phyloP scores from a whole-genome alignment of 2,797 vertebrate species.

The Micromesistius poutassou region DNA sequence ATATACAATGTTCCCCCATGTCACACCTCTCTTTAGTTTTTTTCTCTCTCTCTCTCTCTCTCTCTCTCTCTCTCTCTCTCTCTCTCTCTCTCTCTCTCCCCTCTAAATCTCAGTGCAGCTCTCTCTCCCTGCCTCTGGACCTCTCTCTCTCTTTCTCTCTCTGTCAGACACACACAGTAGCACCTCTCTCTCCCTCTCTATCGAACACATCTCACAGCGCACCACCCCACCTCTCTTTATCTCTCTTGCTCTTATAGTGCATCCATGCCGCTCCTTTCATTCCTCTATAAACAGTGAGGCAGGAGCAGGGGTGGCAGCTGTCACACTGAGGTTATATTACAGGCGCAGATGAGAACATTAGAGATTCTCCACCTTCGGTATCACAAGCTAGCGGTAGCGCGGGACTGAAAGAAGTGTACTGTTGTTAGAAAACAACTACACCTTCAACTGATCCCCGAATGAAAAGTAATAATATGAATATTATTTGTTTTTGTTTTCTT shows the following conservation, averaged over 20 bases:
- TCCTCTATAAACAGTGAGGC: conserved; percentile 2
- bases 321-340: background rate
- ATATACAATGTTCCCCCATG: conserved; percentile 48
- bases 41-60: background rate
- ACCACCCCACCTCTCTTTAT: background rate
- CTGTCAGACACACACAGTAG: background rate
- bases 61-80: background rate
- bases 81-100: background rate
- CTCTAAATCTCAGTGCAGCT: too few relatives aligned
- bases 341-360: background rate
- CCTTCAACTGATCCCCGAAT: background rate
- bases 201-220: background rate
- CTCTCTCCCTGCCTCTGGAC: background rate
- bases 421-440: too few relatives aligned
- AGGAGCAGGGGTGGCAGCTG: background rate
- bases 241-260: background rate
- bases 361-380: background rate
- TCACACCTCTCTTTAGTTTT: background rate
- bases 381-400: background rate
- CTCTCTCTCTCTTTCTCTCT: background rate
- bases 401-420: background rate
- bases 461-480: background rate
- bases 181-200: background rate
- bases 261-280: background rate
- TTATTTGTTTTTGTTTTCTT: background rate